Evolutionary conservation across 2,888 invertebrate species (phyloP), one percentile per base, ranked within the genome.

Genomic region (Carcina quercana): DNA sequence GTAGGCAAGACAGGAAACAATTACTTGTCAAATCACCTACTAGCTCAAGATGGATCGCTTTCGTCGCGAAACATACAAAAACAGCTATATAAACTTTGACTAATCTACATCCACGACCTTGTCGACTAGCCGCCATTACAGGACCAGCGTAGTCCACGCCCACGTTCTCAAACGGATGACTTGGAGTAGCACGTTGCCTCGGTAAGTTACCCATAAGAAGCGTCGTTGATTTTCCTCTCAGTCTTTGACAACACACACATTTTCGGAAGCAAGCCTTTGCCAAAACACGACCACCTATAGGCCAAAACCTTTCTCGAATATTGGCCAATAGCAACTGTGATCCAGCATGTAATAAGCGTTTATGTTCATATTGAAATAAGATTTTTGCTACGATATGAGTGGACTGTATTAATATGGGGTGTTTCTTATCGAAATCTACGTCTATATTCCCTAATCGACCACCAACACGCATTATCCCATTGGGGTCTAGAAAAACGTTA

Each of bases 341-440:
- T 3, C 46, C 47, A 1, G 48, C 48, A 20, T 53, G 54, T 28
- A 50, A 20, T n/a, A 43, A 25, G 5, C 15, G 15, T 29, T 30
- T 30, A 15, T 53, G 50, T 27, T 48, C 42, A 15, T n/a, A 33
- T 6, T 31, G 5, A 25, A 52, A 48, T 8, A 42, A 13, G 20
- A 47, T 25, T 31, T 45, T 45, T 1, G 47, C 34, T 32, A 46
- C 35, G 8, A 20, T 12, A 40, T 56, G 52, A 32, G 40, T 45
- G 31, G 51, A 50, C 37, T 52, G 43, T 42, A 58, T 10, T 10
- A 53, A 13, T 10, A 53, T 45, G 2, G 50, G 53, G 15, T 52
- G 50, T 17, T 50, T 52, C 29, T 50, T 52, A 3, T 48, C 38
- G 29, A 36, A 47, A 0, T 25, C 0, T 15, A 36, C 45, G 2